Base-by-base conservation (phyloP, 2,888 invertebrate species). In the Stegophylla sp. region DNA sequence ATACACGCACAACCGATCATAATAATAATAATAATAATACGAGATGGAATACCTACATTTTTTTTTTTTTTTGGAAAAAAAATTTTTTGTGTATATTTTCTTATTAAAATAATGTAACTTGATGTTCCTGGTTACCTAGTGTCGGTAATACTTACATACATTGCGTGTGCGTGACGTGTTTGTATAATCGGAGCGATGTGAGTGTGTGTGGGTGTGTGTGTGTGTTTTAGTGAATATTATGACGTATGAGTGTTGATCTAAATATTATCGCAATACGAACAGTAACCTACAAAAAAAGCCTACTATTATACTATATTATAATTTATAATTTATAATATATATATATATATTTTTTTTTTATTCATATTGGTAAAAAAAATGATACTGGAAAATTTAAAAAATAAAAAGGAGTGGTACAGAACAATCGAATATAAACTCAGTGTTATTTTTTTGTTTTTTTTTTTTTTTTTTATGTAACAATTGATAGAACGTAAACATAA, bases 231-330 rank as follows among this genome's bases (percentile, higher is more conserved):
- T 56, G 12, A 56, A 51, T 51, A 51, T 56, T 53, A 53, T 53
- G 1, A n/a, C 20, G 23, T 56, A 12, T 12, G 20, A 10, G 28
- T 73, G 26, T 73, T n/a, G 43, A 26, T 73, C 59, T 73, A 73
- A 59, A 73, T n/a, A 28, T 43, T 59, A 28, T 73, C 45, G 59
- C 43, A 51, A 73, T n/a, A 26, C 73, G 73, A n/a, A 59, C n/a
- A 28, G 73, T 59, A 61, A 73, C 59, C 51, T 59, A 73, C 59
- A 17, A 26, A 73, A 61, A 61, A 61, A 73, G 59, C 59, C 43
- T 64, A 73, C 59, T 23, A 72, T 43, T 17, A 43, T 9, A 43
- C 56, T 72, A 56, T 72, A 56, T 45, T 41, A 56, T 23, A 71
- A 59, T 56, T 72, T n/a, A n/a, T n/a, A n/a, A n/a, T n/a, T 56